Percentiles rank a stretch among this genome's conserved stretches.
phyloP scores from a whole-genome alignment of 2,113 vertebrate genomes.

The Ceyx melanurus region DNA sequence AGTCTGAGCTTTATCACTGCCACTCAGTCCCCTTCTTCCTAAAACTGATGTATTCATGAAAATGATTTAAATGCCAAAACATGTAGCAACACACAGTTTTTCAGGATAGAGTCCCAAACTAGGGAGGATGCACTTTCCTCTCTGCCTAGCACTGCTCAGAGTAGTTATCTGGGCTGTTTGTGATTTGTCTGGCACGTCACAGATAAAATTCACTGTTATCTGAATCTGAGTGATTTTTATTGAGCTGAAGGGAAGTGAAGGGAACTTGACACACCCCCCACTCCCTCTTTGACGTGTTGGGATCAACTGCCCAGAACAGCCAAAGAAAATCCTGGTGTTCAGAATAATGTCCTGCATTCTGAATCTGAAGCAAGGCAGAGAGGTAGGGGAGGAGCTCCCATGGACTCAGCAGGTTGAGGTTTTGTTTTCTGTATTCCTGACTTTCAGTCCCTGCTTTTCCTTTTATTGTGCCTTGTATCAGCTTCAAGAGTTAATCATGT shows the following conservation, averaged over 20 bases:
- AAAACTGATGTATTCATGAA: neutral
- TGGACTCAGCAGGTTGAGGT: neutral
- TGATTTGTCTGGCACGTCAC: neutral
- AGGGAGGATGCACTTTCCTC: neutral
- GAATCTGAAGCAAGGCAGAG: neutral
- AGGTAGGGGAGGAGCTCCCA: neutral
- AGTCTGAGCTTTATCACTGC: neutral
- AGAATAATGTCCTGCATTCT: neutral
- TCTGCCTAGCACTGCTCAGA: neutral
- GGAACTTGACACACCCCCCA: neutral
- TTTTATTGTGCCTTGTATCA: neutral
- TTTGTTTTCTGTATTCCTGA: neutral
- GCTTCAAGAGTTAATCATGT: neutral
- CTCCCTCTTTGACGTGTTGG: neutral
- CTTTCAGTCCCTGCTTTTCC: neutral
- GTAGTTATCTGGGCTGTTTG: neutral
- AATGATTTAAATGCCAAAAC: neutral
- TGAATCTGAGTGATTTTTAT: neutral
- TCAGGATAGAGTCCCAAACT: neutral
- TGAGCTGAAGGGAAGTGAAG: neutral
- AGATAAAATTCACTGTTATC: neutral
- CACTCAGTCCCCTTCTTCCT: neutral
- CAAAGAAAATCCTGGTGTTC: neutral
- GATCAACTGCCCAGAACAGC: neutral
- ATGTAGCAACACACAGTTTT: neutral